Evolutionary conservation across 92 coral and sea anemone species (phyloP), one percentile per base, ranked within the genome.

Genomic region (Epizoanthus stellaris): DNA sequence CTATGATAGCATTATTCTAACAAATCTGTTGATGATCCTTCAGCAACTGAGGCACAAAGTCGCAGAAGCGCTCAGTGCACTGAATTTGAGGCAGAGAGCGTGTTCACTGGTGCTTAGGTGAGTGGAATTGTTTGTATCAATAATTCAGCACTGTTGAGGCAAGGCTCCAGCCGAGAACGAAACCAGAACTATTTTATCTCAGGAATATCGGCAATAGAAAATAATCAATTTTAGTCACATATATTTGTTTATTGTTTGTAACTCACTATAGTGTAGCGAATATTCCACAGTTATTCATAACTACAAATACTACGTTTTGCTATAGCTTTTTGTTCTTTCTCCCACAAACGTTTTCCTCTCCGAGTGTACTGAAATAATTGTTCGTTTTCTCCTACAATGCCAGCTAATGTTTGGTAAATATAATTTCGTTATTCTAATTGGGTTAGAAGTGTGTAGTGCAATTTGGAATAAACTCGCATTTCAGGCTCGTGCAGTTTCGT

Each of bases 11-110:
- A 65, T 34, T 34, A 11, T 65, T 65, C 3, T 52, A 13, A 52
- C 56, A 9, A 52, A 7, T 21, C 43, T 6, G 6, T 77, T 77
- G 36, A 36, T 30, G 36, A 61, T 70, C 1, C 70, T 80, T 58
- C 80, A 97, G 94, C 95, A 94, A 68, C 77, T 97, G 56, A 91
- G 99, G 68, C 85, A 85, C 3, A 97, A 94, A 70, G 92, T 94
- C 47, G 93, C 98, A 53, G 94, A 93, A 66, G 92, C 87, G n/a
- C 87, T 97, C 38, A 66, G 71, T 14, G 89, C 96, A 39, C 89
- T 97, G 63, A 89, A 91, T 67, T 83, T 97, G 61, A 87, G 97
- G 73, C 93, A 97, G 15, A 92, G 87, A 86, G 95, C 98, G 4
- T 89, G 91, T 59, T 71, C 88, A 76, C 92, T 94, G 30, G 94